phyloP scores from a whole-genome alignment of 2,888 invertebrate genomes.

The Spodoptera exigua region DNA sequence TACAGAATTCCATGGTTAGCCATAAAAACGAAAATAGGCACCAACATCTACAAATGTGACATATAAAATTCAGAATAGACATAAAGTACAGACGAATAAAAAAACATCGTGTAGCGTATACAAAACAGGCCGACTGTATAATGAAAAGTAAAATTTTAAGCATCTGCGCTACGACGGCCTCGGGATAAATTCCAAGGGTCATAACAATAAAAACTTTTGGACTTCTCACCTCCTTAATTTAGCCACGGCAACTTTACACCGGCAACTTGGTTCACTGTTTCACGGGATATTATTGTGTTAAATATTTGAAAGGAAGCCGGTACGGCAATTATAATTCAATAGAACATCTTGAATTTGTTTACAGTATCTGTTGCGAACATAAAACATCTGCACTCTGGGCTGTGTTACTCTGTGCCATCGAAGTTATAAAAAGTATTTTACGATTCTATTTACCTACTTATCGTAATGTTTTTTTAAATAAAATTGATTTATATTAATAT shows the following conservation, averaged over 20 bases:
- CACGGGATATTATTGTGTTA: slow-evolving; percentile 57
- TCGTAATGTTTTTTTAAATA: too few species aligned
- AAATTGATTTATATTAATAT: too few species aligned
- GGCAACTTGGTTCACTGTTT: slow-evolving; percentile 52
- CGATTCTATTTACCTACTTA: too few species aligned
- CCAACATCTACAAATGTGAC: too few species aligned
- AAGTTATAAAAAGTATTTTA: too few species aligned
- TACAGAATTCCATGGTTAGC: not conserved
- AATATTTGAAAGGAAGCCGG: slow-evolving; percentile 59
- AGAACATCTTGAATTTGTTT: slow-evolving; percentile 41
- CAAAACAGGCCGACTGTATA: slow-evolving; percentile 57
- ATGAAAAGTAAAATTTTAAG: slow-evolving; percentile 72
- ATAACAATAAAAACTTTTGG: slow-evolving; percentile 77
- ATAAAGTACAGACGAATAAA: slow-evolving; percentile 42
- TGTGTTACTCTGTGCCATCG: too few species aligned
- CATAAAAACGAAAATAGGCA: too few species aligned
- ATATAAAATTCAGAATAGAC: slow-evolving; percentile 10
- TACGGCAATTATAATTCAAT: slow-evolving; percentile 56
- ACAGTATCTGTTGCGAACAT: slow-evolving; percentile 5
- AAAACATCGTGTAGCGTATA: slow-evolving; percentile 47
- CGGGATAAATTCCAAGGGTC: slow-evolving; percentile 65
- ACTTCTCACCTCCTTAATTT: slow-evolving; percentile 76
- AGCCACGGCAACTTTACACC: slow-evolving; percentile 60
- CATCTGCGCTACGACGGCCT: slow-evolving; percentile 62
- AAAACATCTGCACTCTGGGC: slow-evolving; percentile 20